Percentiles rank a stretch among this genome's conserved stretches.
phyloP scores from a whole-genome alignment of 1,140 invertebrate genomes.

The Magallana angulata region DNA sequence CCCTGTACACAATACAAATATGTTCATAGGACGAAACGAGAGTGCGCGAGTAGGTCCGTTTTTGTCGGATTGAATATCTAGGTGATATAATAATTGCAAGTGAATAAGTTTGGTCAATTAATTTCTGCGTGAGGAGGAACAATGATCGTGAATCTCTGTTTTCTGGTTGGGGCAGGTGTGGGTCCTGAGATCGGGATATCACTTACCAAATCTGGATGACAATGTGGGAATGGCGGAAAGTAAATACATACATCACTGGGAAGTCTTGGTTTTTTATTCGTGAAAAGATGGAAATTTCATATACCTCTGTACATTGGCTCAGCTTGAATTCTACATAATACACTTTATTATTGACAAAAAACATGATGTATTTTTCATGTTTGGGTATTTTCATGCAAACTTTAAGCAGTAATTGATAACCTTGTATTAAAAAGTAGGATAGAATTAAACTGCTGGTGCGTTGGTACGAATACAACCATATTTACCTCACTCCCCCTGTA shows the following conservation, averaged over 20 bases:
- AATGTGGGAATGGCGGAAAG: not conserved
- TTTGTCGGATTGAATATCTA: conserved; percentile 16
- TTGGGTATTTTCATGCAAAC: not conserved
- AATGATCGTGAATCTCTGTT: not conserved
- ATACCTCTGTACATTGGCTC: not conserved
- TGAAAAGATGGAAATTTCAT: not conserved
- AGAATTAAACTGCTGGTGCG: not conserved
- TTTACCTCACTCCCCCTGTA: too few species aligned
- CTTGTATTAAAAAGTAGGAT: not conserved
- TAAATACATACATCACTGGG: not conserved
- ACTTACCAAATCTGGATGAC: conserved; percentile 29
- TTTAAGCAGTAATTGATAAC: conserved; percentile 24
- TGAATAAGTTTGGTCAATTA: conserved; percentile 36
- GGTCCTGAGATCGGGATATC: conserved; percentile 1
- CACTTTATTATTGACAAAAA: not conserved
- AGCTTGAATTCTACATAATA: not conserved
- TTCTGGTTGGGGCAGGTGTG: conserved; percentile 4
- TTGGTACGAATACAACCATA: too few species aligned
- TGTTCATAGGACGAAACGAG: conserved; percentile 17
- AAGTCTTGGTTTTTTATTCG: not conserved
- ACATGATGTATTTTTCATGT: not conserved
- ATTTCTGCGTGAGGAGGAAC: conserved; percentile 25
- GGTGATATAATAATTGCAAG: conserved; percentile 15
- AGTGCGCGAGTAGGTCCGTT: not conserved
- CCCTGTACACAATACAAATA: conserved; percentile 7